These are phyloP conservation scores for Picus viridis DNA, from an alignment of 2,797 vertebrate genomes.

Conservation along the genomic window DNA sequence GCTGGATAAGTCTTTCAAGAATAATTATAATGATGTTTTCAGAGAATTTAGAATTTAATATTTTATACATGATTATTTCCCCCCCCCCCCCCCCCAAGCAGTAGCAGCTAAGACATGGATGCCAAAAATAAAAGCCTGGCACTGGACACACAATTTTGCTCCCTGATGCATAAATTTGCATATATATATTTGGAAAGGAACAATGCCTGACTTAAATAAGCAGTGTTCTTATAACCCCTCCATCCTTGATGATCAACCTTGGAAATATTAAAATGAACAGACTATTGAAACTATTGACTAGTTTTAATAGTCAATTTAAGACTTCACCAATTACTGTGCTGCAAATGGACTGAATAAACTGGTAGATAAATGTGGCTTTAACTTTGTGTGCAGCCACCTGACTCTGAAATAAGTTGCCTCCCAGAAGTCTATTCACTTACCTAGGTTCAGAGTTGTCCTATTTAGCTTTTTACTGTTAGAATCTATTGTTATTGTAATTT, in stretches of 20 bases:
- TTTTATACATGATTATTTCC: conserved; percentile 21
- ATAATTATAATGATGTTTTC: conserved; percentile 51
- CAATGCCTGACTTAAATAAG: conserved; percentile 34
- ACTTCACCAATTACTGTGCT: neutral
- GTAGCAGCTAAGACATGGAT: conserved; percentile 11
- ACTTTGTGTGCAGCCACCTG: neutral
- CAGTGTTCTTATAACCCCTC: conserved; percentile 4
- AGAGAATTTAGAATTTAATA: conserved; percentile 59
- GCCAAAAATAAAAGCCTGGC: conserved; percentile 55
- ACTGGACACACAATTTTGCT: neutral
- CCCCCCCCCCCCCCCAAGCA: neutral
- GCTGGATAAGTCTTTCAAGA: conserved; percentile 50
- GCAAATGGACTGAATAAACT: neutral
- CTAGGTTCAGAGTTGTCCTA: neutral
- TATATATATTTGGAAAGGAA: conserved; percentile 20
- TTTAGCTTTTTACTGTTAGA: neutral
- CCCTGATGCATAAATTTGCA: conserved; percentile 52
- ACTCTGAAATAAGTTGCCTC: neutral
- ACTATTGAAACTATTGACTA: neutral
- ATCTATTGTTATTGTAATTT: neutral
- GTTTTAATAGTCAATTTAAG: neutral
- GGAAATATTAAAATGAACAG: neutral
- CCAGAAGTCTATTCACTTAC: neutral
- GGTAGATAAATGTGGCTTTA: neutral
- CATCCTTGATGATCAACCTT: neutral